phyloP scores from a whole-genome alignment of 2,797 vertebrate species.

The Coranthus polyacanthus region DNA sequence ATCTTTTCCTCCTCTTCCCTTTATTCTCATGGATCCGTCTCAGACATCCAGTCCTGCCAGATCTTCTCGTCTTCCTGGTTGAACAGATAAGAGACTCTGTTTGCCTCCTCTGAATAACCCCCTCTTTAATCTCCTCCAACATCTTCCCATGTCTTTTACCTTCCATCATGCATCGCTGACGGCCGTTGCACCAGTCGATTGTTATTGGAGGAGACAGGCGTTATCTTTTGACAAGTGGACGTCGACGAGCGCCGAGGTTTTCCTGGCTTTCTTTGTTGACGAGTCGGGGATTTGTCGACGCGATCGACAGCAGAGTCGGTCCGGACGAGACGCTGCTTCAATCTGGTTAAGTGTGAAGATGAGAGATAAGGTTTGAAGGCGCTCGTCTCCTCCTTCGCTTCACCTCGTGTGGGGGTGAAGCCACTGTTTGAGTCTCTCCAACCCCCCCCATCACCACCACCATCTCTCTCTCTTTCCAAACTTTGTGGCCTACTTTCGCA shows the following conservation, averaged over 20 bases:
- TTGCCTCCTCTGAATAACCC: conserved; percentile 44
- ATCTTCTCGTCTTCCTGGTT: conserved; percentile 54
- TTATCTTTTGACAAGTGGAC: conserved; percentile 27
- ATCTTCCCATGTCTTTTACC: conserved; percentile 41
- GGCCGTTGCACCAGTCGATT: not conserved
- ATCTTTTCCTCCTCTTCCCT: conserved; percentile 28
- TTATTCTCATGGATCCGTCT: no score
- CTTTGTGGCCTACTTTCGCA: conserved; percentile 77
- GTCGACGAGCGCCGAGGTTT: not conserved
- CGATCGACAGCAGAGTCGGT: conserved; percentile 15
- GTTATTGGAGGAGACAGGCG: conserved; percentile 17
- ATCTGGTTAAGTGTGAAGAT: conserved; percentile 45
- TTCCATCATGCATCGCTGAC: conserved; percentile 2
- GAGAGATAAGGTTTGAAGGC: conserved; percentile 8
- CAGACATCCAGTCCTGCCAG: conserved; percentile 42
- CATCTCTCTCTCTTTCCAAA: conserved; percentile 43
- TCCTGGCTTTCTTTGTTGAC: not conserved
- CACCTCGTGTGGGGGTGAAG: conserved; percentile 6
- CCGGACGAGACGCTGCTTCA: conserved; percentile 2
- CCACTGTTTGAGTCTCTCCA: not conserved
- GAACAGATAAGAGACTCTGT: conserved; percentile 56
- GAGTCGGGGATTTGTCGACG: not conserved
- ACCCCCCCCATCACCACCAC: no score
- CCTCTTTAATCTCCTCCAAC: conserved; percentile 41
- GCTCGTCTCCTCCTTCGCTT: conserved; percentile 7